These are phyloP conservation scores for Agrotis ipsilon DNA, from an alignment of 2,888 invertebrate species.

Conservation along the genomic window DNA sequence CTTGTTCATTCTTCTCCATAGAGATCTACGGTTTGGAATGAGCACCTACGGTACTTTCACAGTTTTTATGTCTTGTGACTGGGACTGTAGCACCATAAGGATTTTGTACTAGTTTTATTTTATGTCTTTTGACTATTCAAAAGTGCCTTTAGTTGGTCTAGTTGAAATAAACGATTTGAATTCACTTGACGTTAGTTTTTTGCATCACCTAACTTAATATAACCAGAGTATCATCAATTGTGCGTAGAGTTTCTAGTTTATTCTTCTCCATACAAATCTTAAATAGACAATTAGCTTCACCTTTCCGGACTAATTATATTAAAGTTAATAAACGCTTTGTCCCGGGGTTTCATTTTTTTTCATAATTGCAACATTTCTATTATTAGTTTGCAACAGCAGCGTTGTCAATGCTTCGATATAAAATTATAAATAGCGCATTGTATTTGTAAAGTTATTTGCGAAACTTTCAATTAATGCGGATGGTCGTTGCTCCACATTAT, in stretches of 20 bases:
- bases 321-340: background rate
- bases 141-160: too few relatives aligned
- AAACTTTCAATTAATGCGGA: constrained; percentile 29
- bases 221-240: background rate
- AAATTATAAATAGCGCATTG: constrained; percentile 26
- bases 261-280: background rate
- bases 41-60: too few relatives aligned
- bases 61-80: too few relatives aligned
- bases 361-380: constrained; percentile 20
- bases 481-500: constrained; percentile 14
- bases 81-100: too few relatives aligned
- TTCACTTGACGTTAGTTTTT: too few relatives aligned
- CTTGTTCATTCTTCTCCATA: too few relatives aligned
- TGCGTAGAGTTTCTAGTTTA: background rate
- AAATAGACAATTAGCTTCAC: background rate
- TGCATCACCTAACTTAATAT: background rate
- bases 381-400: constrained; percentile 17
- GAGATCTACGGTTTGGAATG: too few relatives aligned
- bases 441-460: constrained; percentile 28
- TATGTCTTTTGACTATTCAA: too few relatives aligned
- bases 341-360: background rate
- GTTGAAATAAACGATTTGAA: too few relatives aligned
- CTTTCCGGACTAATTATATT: background rate
- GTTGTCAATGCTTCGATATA: constrained; percentile 6
- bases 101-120: too few relatives aligned